Conservation (phyloP, 2,113 vertebrate genomes). For the Cottus gobio region DNA sequence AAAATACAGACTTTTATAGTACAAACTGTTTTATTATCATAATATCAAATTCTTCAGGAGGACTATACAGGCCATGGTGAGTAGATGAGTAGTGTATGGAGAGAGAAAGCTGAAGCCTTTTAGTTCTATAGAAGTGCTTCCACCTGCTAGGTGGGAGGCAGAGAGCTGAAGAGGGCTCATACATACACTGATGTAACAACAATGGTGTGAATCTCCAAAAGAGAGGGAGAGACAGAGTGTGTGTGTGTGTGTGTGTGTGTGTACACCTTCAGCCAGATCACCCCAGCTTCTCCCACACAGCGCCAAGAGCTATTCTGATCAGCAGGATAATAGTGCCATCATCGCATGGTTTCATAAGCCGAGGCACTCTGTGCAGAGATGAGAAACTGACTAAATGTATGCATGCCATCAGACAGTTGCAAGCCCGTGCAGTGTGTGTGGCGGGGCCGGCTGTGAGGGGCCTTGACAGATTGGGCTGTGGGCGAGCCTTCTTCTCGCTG, state of each 20-base stretch:
- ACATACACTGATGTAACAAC: conserved; percentile 50
- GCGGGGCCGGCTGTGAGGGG: conserved; percentile 25
- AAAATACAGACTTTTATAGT: conserved; percentile 34
- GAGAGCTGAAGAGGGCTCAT: conserved; percentile 61
- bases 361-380: conserved; percentile 36
- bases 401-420: conserved; percentile 39
- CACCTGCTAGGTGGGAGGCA: conserved; percentile 75
- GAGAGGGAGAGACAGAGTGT: conserved; percentile 31
- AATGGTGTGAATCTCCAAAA: conserved; percentile 51
- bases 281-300: conserved; percentile 73
- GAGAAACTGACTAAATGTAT: conserved; percentile 59
- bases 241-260: conserved; percentile 14
- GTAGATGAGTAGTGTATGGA: conserved; percentile 50
- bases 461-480: conserved; percentile 49
- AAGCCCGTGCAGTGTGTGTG: conserved; percentile 24
- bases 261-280: conserved; percentile 50
- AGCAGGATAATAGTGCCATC: conserved; percentile 69
- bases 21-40: conserved; percentile 50
- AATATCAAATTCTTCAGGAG: conserved; percentile 51
- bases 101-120: conserved; percentile 55
- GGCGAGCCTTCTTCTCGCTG: conserved; percentile 11
- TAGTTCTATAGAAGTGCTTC: conserved; percentile 66
- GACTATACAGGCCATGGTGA: conserved; percentile 46
- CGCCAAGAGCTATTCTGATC: conserved; percentile 69
- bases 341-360: conserved; percentile 63